phyloP scores from a whole-genome alignment of 2,113 vertebrate species.

The Phycodurus eques region DNA sequence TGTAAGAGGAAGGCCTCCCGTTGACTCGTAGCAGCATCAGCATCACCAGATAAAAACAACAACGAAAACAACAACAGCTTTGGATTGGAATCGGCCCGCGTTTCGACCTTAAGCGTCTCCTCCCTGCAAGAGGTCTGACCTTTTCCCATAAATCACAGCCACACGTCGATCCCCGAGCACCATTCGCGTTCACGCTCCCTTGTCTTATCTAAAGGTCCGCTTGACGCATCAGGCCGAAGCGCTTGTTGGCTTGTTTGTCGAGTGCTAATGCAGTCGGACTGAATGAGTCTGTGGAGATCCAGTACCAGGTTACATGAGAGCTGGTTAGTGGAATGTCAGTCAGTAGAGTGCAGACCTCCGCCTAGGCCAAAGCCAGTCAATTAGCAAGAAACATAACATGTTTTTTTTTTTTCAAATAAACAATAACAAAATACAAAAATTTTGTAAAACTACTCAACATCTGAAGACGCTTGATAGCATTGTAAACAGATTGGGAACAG shows the following conservation, averaged over 20 bases:
- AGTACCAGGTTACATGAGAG: neutral
- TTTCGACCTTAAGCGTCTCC: conserved; percentile 3
- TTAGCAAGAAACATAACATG: neutral
- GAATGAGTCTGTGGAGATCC: neutral
- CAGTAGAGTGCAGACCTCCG: neutral
- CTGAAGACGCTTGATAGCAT: neutral
- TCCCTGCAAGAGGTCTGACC: conserved; percentile 33
- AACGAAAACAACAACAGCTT: conserved; percentile 13
- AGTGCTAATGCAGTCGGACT: neutral
- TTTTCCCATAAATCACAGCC: conserved; percentile 34
- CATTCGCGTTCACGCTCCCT: conserved; percentile 4
- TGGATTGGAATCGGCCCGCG: conserved; percentile 14
- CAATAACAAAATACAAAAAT: neutral
- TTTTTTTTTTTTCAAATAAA: too few relatives aligned
- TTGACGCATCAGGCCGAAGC: neutral
- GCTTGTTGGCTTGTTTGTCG: conserved; percentile 1
- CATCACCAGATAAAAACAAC: neutral
- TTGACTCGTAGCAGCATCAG: conserved; percentile 6
- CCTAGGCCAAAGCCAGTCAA: neutral
- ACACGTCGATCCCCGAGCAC: conserved; percentile 14
- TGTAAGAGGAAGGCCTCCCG: neutral
- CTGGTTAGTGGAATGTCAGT: neutral
- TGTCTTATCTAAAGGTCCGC: conserved; percentile 2
- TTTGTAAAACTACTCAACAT: neutral
- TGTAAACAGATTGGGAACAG: neutral